These are phyloP conservation scores for Agrilus biguttatus DNA, from an alignment of 2,888 invertebrate species.

Conservation along the genomic window DNA sequence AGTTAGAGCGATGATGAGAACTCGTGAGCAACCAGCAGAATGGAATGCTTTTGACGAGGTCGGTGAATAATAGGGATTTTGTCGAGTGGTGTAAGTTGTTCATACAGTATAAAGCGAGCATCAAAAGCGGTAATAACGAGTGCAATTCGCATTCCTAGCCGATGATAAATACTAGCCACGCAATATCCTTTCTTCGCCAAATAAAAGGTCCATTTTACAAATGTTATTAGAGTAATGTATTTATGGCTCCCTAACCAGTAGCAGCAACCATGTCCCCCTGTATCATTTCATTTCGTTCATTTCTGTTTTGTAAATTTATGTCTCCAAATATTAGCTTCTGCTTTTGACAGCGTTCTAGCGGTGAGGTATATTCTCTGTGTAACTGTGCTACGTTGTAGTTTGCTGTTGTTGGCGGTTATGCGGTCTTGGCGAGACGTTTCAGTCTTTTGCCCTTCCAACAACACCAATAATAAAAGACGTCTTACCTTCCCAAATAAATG, in stretches of 20 bases:
- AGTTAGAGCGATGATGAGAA: too few species aligned
- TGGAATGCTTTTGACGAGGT: too few species aligned
- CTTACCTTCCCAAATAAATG: slow-evolving; percentile 27
- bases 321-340: slow-evolving; percentile 37
- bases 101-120: too few species aligned
- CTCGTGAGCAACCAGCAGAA: too few species aligned
- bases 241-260: slow-evolving; percentile 26
- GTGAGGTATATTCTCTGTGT: slow-evolving; percentile 20
- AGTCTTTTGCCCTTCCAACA: slow-evolving; percentile 1
- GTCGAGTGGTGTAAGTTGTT: too few species aligned
- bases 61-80: too few species aligned
- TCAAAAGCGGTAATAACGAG: slow-evolving; percentile 7
- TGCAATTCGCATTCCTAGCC: slow-evolving; percentile 25
- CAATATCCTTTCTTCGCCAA: slow-evolving; percentile 29
- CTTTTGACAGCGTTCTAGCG: slow-evolving; percentile 22
- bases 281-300: slow-evolving; percentile 30
- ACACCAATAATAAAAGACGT: slow-evolving; percentile 22
- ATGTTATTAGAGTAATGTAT: slow-evolving; percentile 34
- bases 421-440: slow-evolving; percentile 17
- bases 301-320: slow-evolving; percentile 40
- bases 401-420: slow-evolving; percentile 6
- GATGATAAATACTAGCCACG: slow-evolving; percentile 31
- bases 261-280: slow-evolving; percentile 9
- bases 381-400: too few species aligned
- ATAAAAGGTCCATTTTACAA: slow-evolving; percentile 35